Conservation (phyloP, 1,140 invertebrate species). For the Mamestra configurata region DNA sequence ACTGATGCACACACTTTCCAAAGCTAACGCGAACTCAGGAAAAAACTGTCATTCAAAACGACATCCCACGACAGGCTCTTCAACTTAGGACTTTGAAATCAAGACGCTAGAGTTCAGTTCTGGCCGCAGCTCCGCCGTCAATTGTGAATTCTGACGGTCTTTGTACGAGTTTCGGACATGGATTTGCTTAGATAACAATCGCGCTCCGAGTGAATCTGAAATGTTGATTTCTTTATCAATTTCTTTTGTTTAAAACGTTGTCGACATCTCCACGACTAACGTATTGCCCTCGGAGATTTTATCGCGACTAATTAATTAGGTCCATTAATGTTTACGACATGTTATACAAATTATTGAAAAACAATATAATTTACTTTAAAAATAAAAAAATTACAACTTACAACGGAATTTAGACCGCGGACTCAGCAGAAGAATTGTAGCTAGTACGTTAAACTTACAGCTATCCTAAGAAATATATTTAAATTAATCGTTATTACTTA, state of each 20-base stretch:
- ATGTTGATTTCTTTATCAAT: conserved; percentile 69
- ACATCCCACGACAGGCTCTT: not conserved
- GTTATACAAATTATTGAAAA: not conserved
- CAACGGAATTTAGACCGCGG: not conserved
- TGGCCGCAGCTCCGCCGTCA: not conserved
- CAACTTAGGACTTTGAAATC: not conserved
- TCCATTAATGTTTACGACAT: conserved; percentile 25
- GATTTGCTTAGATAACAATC: conserved; percentile 53
- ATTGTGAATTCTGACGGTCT: conserved; percentile 39
- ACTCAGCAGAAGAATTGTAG: too few relatives aligned
- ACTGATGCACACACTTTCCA: conserved; percentile 37
- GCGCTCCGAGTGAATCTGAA: conserved; percentile 45
- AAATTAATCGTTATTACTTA: too few relatives aligned
- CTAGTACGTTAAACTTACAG: too few relatives aligned
- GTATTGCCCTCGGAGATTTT: not conserved
- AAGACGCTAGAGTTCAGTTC: not conserved
- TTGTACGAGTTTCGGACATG: conserved; percentile 50
- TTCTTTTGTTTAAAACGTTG: conserved; percentile 34
- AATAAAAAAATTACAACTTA: too few relatives aligned
- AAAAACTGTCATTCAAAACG: conserved; percentile 50
- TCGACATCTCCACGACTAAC: not conserved
- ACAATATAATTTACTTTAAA: too few relatives aligned
- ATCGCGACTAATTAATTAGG: conserved; percentile 16
- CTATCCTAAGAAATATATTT: too few relatives aligned
- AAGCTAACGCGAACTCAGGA: conserved; percentile 46